phyloP scores from a whole-genome alignment of 2,888 invertebrate genomes.

The Cryptus armator region DNA sequence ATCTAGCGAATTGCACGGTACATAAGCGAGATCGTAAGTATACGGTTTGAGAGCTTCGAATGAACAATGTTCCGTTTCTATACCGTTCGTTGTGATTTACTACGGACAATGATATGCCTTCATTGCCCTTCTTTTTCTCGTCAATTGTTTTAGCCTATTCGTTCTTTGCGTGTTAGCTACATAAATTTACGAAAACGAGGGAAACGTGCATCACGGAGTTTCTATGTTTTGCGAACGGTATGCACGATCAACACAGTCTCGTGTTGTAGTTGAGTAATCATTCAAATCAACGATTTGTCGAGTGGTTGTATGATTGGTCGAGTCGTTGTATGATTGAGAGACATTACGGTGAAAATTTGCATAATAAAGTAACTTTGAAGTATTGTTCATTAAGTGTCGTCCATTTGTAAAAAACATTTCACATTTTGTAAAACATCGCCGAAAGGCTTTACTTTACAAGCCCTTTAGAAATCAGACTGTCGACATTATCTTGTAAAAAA shows the following conservation, averaged over 20 bases:
- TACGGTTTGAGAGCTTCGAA: slow-evolving; percentile 40
- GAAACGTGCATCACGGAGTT: not conserved
- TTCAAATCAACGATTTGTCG: not conserved
- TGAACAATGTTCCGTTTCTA: slow-evolving; percentile 59
- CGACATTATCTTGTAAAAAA: no score
- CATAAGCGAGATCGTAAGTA: slow-evolving; percentile 42
- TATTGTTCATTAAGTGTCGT: no score
- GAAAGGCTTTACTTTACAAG: no score
- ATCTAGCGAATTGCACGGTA: slow-evolving; percentile 53
- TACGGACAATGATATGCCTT: slow-evolving; percentile 46
- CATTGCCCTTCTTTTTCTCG: slow-evolving; percentile 21
- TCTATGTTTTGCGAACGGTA: not conserved
- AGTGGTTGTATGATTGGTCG: not conserved
- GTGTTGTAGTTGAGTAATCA: not conserved
- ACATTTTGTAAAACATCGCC: no score
- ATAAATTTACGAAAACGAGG: slow-evolving; percentile 17
- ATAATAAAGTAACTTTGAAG: not conserved
- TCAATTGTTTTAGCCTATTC: not conserved
- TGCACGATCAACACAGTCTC: not conserved
- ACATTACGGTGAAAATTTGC: not conserved
- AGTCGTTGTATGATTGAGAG: not conserved
- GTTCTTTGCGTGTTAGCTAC: not conserved
- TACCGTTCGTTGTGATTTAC: slow-evolving; percentile 17
- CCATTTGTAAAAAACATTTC: no score
- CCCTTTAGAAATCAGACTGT: no score